Evolutionary conservation across 1,140 invertebrate species (phyloP), one percentile per base, ranked within the genome.

Genomic region (Tribolium madens): DNA sequence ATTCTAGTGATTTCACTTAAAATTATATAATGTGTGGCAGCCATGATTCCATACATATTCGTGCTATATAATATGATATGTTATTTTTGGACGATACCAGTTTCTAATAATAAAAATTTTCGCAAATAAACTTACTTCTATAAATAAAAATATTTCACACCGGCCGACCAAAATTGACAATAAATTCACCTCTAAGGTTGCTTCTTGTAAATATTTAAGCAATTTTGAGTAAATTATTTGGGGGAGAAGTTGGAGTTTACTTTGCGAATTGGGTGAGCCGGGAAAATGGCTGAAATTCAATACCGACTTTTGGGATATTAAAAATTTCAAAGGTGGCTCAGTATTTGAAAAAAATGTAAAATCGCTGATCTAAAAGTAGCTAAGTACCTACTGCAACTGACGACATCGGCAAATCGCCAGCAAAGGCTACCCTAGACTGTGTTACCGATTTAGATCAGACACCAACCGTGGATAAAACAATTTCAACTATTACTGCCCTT

Each of bases 331-430:
- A 72, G 70, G 70, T 72, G 48, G 70, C 70, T 74, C 72, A 42
- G 52, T 72, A 70, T 77, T 73, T 75, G 75, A 76, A 70, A 73
- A 80, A 78, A 78, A 80, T 80, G 72, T 76, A 80, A 79, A 78
- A 79, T 80, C 69, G 75, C 79, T 53, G 70, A 80, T 81, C 78
- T 83, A 79, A 78, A 79, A 80, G 81, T 81, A 82, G 81, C 76
- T 64, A 76, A 74, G 73, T 76, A 79, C 75, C 76, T 79, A 76
- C 60, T 75, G 78, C 81, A 81, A 80, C 80, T 81, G 80, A 80
- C 81, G 81, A 79, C 78, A 83, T 81, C 81, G 84, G 84, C 84
- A 83, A 75, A 73, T 79, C 78, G 84, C 84, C 83, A 84, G 81
- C 76, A 77, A 48, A 77, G 53, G 78, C 79, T 82, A 81, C 79